These are phyloP conservation scores for Pseudeuparius sepicola DNA, from an alignment of 2,888 invertebrate species.

Conservation along the genomic window DNA sequence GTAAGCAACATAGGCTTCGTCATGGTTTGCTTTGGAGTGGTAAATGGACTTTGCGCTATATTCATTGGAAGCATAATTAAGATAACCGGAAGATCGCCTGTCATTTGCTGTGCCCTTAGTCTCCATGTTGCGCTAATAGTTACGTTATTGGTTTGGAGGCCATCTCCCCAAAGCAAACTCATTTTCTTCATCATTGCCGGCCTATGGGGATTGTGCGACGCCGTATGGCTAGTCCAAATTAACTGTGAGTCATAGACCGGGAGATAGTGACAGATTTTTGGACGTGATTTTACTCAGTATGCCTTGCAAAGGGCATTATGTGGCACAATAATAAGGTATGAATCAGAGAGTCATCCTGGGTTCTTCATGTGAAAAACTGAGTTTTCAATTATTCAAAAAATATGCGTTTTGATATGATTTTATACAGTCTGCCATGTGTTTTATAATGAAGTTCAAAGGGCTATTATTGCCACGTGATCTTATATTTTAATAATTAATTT, in stretches of 20 bases:
- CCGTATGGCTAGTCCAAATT: conserved; percentile 85
- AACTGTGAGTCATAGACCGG: conserved; percentile 61
- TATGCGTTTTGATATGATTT: no score
- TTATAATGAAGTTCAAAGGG: no score
- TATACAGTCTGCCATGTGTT: no score
- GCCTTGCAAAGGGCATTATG: no score
- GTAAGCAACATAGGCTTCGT: conserved; percentile 87
- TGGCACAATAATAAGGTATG: no score
- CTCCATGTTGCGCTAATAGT: conserved; percentile 62
- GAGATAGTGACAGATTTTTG: no score
- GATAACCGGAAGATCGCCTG: conserved; percentile 66
- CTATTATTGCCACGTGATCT: no score
- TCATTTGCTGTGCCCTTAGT: conserved; percentile 64
- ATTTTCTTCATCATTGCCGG: conserved; percentile 73
- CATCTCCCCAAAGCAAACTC: conserved; percentile 53
- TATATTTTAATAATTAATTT: no score
- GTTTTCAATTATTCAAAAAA: no score
- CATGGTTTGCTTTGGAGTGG: conserved; percentile 86
- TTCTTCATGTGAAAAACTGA: no score
- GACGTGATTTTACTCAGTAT: no score
- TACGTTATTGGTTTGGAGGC: conserved; percentile 61
- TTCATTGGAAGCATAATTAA: conserved; percentile 70
- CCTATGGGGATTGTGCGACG: conserved; percentile 82
- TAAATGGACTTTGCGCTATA: conserved; percentile 79
- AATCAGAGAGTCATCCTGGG: no score